Conservation (phyloP, 2,888 invertebrate genomes). For the Volucella inanis region DNA sequence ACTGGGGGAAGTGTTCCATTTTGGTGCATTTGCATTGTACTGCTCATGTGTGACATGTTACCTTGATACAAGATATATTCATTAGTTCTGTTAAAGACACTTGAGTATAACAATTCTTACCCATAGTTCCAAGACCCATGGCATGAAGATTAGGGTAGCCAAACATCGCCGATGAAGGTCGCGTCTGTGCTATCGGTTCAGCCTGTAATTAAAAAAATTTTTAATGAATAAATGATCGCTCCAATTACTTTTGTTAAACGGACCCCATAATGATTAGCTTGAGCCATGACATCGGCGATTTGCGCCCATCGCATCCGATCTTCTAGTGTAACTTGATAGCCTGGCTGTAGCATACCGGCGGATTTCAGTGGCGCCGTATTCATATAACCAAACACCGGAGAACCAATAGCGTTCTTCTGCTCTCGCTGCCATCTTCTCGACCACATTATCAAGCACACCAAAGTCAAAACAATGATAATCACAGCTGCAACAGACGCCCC, state of each 20-base stretch:
- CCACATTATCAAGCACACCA: constrained; percentile 95
- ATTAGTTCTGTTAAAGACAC: background rate
- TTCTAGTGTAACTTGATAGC: constrained; percentile 90
- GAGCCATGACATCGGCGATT: constrained; percentile 93
- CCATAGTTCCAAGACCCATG: constrained; percentile 80
- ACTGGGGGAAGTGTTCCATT: constrained; percentile 87
- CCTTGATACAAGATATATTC: constrained; percentile 74
- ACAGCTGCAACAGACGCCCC: constrained; percentile 95
- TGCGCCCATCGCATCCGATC: constrained; percentile 94
- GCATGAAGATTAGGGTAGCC: constrained; percentile 88
- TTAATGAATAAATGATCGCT: background rate
- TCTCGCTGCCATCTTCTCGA: constrained; percentile 96
- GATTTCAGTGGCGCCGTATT: constrained; percentile 89
- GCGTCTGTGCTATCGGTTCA: constrained; percentile 88
- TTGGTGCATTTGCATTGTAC: constrained; percentile 82
- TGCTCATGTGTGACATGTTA: constrained; percentile 83
- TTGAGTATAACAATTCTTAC: constrained; percentile 72
- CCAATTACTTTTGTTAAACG: constrained; percentile 79
- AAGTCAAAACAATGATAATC: constrained; percentile 92
- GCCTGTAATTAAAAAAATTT: constrained; percentile 83
- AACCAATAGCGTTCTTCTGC: constrained; percentile 90
- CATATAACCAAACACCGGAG: constrained; percentile 94
- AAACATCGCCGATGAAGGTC: constrained; percentile 93
- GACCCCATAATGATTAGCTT: constrained; percentile 93
- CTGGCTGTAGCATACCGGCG: constrained; percentile 88